phyloP scores from a whole-genome alignment of 2,888 invertebrate species.

The Polymixis lichenea region DNA sequence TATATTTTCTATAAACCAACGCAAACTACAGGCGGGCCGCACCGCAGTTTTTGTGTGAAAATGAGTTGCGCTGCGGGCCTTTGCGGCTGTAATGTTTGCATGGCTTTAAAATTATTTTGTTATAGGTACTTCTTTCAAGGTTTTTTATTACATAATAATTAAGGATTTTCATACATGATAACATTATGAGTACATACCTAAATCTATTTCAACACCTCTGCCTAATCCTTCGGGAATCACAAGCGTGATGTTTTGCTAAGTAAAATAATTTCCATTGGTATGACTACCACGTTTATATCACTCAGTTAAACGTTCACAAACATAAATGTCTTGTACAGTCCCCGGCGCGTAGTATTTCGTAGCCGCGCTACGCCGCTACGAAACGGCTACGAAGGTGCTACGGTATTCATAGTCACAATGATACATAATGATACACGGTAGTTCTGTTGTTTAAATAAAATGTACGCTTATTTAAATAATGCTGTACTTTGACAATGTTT shows the following conservation, averaged over 20 bases:
- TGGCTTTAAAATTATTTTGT: not conserved
- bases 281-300: not conserved
- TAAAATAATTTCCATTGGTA: slow-evolving; percentile 1
- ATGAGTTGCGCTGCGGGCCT: not conserved
- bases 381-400: slow-evolving; percentile 45
- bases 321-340: slow-evolving; percentile 36
- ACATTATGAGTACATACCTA: not conserved
- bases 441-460: slow-evolving; percentile 20
- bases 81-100: not conserved
- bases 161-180: not conserved
- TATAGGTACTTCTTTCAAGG: no score
- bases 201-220: not conserved
- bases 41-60: not conserved
- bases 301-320: slow-evolving; percentile 35
- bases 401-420: slow-evolving; percentile 26
- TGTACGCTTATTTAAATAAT: slow-evolving; percentile 8
- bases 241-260: not conserved
- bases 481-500: not conserved
- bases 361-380: slow-evolving; percentile 39
- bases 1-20: not conserved
- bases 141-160: not conserved
- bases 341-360: slow-evolving; percentile 36
- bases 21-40: not conserved
- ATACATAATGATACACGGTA: slow-evolving; percentile 16
- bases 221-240: not conserved